Conservation (phyloP, 2,113 vertebrate species). For the Hucho hucho region DNA sequence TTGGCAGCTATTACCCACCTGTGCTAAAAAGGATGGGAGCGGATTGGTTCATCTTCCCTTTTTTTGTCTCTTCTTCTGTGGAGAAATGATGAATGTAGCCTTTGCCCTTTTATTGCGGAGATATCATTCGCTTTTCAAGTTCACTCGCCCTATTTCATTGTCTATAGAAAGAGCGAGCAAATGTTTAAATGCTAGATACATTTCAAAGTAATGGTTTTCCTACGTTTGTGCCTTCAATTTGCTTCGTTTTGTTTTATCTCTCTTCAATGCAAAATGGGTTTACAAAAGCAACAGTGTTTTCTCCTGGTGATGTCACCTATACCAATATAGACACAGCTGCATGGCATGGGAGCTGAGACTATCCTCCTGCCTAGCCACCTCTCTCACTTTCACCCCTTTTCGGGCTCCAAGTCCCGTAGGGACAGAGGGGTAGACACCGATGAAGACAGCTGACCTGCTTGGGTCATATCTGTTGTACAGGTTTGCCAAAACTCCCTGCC, state of each 20-base stretch:
- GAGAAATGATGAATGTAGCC: no score
- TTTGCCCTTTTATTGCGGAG: no score
- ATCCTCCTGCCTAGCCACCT: conserved; percentile 50
- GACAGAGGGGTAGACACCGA: conserved; percentile 32
- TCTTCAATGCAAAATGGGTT: conserved; percentile 16
- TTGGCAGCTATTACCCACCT: conserved; percentile 47
- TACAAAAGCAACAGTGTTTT: conserved; percentile 31
- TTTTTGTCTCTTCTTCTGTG: neutral
- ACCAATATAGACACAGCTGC: conserved; percentile 64
- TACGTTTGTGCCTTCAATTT: no score
- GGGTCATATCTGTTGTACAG: conserved; percentile 44
- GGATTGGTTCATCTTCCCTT: conserved; percentile 1
- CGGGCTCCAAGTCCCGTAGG: conserved; percentile 57
- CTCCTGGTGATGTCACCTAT: conserved; percentile 55
- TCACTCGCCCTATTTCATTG: no score
- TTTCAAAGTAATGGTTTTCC: no score
- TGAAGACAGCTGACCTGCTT: conserved; percentile 53
- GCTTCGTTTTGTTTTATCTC: no score
- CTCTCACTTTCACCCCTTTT: conserved; percentile 13
- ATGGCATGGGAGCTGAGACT: conserved; percentile 57
- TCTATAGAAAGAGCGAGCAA: no score
- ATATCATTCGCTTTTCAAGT: no score
- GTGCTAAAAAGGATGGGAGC: conserved; percentile 37
- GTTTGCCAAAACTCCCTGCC: neutral
- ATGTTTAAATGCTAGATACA: no score